Base-by-base conservation (phyloP, 2,113 vertebrate species). In the Ceyx margarethae region DNA sequence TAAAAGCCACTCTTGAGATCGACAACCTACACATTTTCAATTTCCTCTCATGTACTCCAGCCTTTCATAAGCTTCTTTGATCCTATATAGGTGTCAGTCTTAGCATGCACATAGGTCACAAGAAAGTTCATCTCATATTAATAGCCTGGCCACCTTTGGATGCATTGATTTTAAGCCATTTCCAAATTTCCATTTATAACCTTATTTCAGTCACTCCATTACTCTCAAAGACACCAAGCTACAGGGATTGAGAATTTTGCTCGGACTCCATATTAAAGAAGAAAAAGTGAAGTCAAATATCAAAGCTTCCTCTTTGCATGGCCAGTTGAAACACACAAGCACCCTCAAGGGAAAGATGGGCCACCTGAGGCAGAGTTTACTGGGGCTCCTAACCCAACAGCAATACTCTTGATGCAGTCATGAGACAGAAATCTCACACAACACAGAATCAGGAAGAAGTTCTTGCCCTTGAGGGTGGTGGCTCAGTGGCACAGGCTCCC, bases 41-140 rank as follows among this genome's bases (percentile, higher is more conserved):
- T 95, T 96, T 97, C 87, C 89, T 96, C 89, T 91, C 93, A 40
- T 85, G 85, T 82, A 69, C 77, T 89, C 66, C 54, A 85, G 81
- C 66, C 81, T 89, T 95, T 96, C 87, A 91, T 81, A 91, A 95
- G 42, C 58, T 91, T 66, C 85, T 97, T 95, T 96, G 95, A 97
- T 92, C 93, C 81, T 81, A 45, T 60, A 74, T 75, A 74, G 77
- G 92, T 91, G 81, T 92, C 95, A 95, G 48, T 81, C 83, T 93
- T 68, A 91, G 53, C 20, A 2, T 89, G 93, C 40, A 72, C 61
- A 89, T 90, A 94, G 83, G 74, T 92, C 93, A 92, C 61, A 92
- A 71, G 42, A 89, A 95, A 94, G 92, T 96, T 95, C 84, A 89
- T 33, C 56, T 89, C 79, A 33, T 40, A n/a, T 60, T 89, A 92